phyloP scores from a whole-genome alignment of 2,888 invertebrate species.

The Nycteola revayana region DNA sequence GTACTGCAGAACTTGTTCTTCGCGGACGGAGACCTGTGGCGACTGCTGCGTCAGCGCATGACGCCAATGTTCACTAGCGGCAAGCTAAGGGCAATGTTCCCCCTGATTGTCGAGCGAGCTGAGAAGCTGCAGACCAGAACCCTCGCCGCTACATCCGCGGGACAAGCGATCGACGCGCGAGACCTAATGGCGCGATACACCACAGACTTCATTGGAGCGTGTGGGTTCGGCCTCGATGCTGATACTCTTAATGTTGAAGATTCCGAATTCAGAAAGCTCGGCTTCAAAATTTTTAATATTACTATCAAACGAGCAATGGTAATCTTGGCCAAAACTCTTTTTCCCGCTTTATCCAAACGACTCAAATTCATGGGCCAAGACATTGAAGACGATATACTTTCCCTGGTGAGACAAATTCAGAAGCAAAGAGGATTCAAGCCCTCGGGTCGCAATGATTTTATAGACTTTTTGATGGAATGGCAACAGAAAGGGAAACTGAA shows the following conservation, averaged over 20 bases:
- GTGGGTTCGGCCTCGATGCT: constrained; percentile 47
- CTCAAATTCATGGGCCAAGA: constrained; percentile 10
- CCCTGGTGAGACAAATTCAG: constrained; percentile 26
- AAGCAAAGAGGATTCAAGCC: constrained; percentile 40
- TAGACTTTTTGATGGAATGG: constrained; percentile 43
- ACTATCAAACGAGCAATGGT: constrained; percentile 1
- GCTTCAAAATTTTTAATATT: constrained; percentile 19
- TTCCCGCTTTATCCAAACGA: constrained; percentile 15
- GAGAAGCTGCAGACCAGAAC: constrained; percentile 34
- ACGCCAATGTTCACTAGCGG: constrained; percentile 47
- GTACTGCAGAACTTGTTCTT: constrained; percentile 44
- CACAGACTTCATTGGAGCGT: constrained; percentile 51
- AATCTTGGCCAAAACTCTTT: constrained; percentile 11
- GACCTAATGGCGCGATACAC: constrained; percentile 51
- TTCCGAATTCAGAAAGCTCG: constrained; percentile 40
- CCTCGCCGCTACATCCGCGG: too few species aligned
- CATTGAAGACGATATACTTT: constrained; percentile 14
- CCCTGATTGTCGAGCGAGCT: constrained; percentile 43
- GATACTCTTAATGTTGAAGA: constrained; percentile 42
- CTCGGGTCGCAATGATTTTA: constrained; percentile 41
- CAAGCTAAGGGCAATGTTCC: constrained; percentile 51
- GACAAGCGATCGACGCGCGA: constrained; percentile 20
- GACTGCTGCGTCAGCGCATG: constrained; percentile 42
- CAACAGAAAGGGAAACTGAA: constrained; percentile 35
- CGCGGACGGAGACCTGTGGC: constrained; percentile 48